phyloP scores from a whole-genome alignment of 1,140 invertebrate species.

The Plectrocnemia conspersa region DNA sequence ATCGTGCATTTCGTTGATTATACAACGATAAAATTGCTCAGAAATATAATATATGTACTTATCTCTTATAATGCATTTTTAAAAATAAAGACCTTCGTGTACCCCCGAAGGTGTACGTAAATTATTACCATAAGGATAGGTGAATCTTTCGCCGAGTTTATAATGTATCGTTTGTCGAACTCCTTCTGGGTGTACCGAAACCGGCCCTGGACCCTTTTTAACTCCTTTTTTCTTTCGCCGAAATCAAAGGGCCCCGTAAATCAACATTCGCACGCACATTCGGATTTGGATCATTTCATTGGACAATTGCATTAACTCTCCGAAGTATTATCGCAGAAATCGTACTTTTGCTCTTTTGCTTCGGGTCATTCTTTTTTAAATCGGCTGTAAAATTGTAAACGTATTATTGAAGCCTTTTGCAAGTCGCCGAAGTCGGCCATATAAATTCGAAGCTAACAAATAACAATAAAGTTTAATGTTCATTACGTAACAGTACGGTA shows the following conservation, averaged over 20 bases:
- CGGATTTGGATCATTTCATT: neutral
- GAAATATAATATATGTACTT: neutral
- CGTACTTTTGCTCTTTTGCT: no score
- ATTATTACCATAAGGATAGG: neutral
- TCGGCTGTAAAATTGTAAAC: neutral
- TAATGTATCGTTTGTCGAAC: neutral
- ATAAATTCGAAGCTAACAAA: no score
- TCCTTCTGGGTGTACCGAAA: neutral
- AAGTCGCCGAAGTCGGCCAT: no score
- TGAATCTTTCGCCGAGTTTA: neutral
- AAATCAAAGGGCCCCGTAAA: constrained; percentile 5
- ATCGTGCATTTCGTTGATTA: neutral
- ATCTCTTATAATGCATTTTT: no score
- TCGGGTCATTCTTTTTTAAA: neutral
- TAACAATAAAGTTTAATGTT: no score
- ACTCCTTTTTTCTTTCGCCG: constrained; percentile 4
- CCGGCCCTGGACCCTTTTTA: neutral
- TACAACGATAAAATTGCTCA: neutral
- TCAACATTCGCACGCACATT: neutral
- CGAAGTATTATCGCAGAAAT: neutral
- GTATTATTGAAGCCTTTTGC: no score
- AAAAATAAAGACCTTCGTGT: neutral
- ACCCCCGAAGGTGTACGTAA: neutral
- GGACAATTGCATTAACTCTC: neutral
- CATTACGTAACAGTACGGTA: no score